Conservation (phyloP, 1,140 invertebrate genomes). For the Samia ricini region DNA sequence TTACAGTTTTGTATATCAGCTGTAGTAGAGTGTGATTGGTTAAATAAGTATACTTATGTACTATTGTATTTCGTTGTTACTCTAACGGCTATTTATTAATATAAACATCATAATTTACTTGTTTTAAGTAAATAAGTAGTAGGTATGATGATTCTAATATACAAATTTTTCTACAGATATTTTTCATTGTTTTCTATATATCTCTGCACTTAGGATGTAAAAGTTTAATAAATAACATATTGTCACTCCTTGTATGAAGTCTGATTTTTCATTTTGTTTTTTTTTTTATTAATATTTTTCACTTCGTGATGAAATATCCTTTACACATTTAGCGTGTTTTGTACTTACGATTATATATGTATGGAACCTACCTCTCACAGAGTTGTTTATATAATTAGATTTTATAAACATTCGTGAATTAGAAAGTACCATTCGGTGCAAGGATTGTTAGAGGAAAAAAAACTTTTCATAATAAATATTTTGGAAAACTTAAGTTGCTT, state of each 20-base stretch:
- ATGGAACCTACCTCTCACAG: conserved; percentile 43
- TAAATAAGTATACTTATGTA: conserved; percentile 1
- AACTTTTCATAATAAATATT: conserved; percentile 64
- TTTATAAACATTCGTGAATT: conserved; percentile 41
- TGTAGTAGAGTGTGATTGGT: neutral
- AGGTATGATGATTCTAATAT: neutral
- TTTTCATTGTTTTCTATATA: neutral
- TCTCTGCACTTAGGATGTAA: neutral
- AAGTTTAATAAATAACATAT: neutral
- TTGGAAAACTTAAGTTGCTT: conserved; percentile 41
- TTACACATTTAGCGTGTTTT: conserved; percentile 20
- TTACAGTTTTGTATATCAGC: conserved; percentile 34
- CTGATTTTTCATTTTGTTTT: conserved; percentile 6
- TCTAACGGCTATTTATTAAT: conserved; percentile 15
- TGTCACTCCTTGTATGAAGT: conserved; percentile 1
- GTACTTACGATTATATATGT: conserved; percentile 39
- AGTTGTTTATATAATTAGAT: conserved; percentile 40
- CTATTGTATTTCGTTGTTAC: conserved; percentile 19
- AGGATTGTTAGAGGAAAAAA: conserved; percentile 54
- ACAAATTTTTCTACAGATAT: neutral
- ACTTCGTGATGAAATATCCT: neutral
- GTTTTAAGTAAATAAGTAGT: neutral
- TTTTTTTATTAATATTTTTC: neutral
- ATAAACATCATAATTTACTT: neutral
- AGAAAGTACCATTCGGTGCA: conserved; percentile 54